Base-by-base conservation (phyloP, 2,113 vertebrate species). In the Tonatia bakeri region DNA sequence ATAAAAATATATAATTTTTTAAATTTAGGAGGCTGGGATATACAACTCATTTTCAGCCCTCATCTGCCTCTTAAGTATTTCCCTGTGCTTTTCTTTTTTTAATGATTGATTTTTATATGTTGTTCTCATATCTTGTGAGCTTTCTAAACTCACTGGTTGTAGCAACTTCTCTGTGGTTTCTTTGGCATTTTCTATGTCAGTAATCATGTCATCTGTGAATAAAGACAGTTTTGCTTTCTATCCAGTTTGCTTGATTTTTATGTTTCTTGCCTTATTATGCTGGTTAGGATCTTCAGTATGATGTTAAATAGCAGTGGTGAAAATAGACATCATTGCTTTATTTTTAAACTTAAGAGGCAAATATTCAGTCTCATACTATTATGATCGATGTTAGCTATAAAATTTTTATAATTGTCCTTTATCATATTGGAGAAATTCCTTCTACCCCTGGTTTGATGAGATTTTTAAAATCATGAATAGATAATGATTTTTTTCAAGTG, bases 1-100 rank as follows among this genome's bases (percentile, higher is more conserved):
- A 82, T 45, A 89, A 73, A 83, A 91, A 67, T 85, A 14, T 40
- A 14, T 92, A 45, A 95, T 80, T 96, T 79, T 11, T 72, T 45
- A 24, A 70, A n/a, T 77, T 50, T 91, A 69, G 12, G 65, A 89
- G 33, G 4, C 38, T 81, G 15, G 26, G 31, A 20, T 81, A 54
- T 36, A 89, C 56, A 94, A 54, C 24, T 19, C 89, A 54, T 67
- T 81, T 94, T 86, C 4, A 81, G 22, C 7, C 45, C 43, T 92
- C 2, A 10, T 65, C 54, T 69, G 4, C 36, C 33, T 94, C 19
- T 80, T 79, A 80, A 38, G 40, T 94, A 31, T 84, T 92, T 92
- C 11, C 6, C 31, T 95, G 31, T 67, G 15, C 5, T 73, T 54
- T 88, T 92, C 26, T 69, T 54, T 43, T 86, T 87, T 75, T 67